Base-by-base conservation (phyloP, 2,113 vertebrate genomes). In the Calidris pugnax region DNA sequence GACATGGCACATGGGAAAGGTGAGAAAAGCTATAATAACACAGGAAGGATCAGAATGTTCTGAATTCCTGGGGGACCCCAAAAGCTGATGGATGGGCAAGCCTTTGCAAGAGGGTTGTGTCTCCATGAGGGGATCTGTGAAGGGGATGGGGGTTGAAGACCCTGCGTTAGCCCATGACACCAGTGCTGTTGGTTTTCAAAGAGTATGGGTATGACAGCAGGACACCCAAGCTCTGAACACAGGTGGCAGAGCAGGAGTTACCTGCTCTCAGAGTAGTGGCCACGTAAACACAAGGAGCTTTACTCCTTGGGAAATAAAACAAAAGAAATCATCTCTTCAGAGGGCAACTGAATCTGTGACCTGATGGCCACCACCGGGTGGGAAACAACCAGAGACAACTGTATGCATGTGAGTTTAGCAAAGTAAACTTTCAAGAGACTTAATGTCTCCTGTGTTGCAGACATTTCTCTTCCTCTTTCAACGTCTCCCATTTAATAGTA, bases 1-100 rank as follows among this genome's bases (percentile, higher is more conserved):
- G 55, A 41, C 6, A 37, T 0, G 0, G 10, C 39, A 14, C 12
- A 12, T 0, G 0, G 28, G n/a, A 32, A 30, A 53, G 28, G 37
- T 12, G 24, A 30, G 32, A 37, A 12, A 28, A 56, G 26, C 27
- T 56, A 33, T 28, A 66, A 35, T 12, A n/a, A 24, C 30, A 35
- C 3, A 10, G 35, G 32, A 14, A 47, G 27, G 18, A 82, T 12
- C 4, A 9, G 24, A 37, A 15, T 4, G 17, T 3, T 1, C 37
- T 69, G 60, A 45, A 22, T 56, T 81, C 27, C 63, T 32, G 14
- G 3, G 16, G 16, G 3, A 48, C 10, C 22, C 21, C 28, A 33
- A 48, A 71, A 59, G 8, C 15, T 63, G 21, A 27, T 23, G 62
- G 27, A 30, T 11, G 8, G 9, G 15, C 39, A 20, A 53, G 28